Base-by-base conservation (phyloP, 2,797 vertebrate species). In the Phyllotis vaccarum region DNA sequence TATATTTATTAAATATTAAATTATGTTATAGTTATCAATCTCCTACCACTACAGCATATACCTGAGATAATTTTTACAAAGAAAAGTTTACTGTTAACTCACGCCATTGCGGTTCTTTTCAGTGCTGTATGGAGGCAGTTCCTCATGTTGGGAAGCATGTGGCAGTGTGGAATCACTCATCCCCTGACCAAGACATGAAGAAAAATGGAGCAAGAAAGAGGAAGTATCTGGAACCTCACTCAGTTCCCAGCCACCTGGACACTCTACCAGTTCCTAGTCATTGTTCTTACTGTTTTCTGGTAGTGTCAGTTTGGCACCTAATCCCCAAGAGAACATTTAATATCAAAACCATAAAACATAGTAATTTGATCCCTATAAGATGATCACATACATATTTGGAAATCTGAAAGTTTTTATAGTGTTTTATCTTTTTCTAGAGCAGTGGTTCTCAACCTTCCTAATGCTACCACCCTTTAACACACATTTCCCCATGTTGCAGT, bases 301-400 rank as follows among this genome's bases (percentile, higher is more conserved):
- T 4, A 88, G 27, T 40, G 24, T 37, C 29, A 13, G 58, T 2
- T n/a, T 46, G 37, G 6, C 17, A 75, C 16, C 27, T 75, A 46
- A 17, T 10, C 13, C 62, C 21, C 17, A 8, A n/a, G 22, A 58
- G n/a, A 24, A 64, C n/a, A 54, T 80, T 90, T 68, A 66, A 24
- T 37, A 40, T 79, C 7, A 80, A 80, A 56, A 43, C 11, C 62
- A 56, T 46, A 24, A 66, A 7, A 6, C 29, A 58, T 46, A 70
- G 52, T 81, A 91, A 89, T 64, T 46, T 91, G 37, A 11, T 70
- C 22, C 46, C 70, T 29, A 70, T 86, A 93, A 86, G 24, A 91
- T 2, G 93, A 56, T 11, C 46, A 66, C 37, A 40, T 68, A 66
- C 37, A 40, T 68, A 90, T 8, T 89, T 89, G 31, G 13, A 86